A percentile compares a stretch with the other conserved stretches of the same genome.
Evolutionary conservation across 2,888 invertebrate species (phyloP).

Genomic region (Drosophila monieri): DNA sequence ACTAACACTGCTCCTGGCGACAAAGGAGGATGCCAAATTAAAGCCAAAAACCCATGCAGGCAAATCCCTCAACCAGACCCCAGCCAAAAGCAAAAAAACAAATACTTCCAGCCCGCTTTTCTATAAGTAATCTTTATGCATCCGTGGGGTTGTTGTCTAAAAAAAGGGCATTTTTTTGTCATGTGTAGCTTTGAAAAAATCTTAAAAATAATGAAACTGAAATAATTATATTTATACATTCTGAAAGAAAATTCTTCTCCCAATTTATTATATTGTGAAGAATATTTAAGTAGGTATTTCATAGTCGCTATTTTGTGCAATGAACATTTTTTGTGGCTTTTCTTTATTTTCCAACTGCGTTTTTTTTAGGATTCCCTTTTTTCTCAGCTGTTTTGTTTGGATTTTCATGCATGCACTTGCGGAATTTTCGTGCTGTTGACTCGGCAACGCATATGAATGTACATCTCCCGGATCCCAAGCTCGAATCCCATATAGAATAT

Average conservation of each 20-base stretch:
- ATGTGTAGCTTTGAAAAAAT: not conserved
- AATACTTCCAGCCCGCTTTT: conserved; percentile 30
- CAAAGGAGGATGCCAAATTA: conserved; percentile 71
- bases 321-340: conserved; percentile 15
- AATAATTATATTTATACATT: not conserved
- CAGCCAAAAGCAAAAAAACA: conserved; percentile 38
- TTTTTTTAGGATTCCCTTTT: conserved; percentile 29
- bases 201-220: not conserved
- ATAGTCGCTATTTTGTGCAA: not conserved
- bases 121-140: conserved; percentile 37
- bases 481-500: conserved; percentile 36
- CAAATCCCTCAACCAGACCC: conserved; percentile 69
- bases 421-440: conserved; percentile 77
- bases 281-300: conserved; percentile 4
- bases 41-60: conserved; percentile 73
- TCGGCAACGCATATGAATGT: conserved; percentile 78
- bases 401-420: conserved; percentile 77
- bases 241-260: not conserved
- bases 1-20: conserved; percentile 31
- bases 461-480: conserved; percentile 37
- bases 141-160: conserved; percentile 14
- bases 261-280: not conserved
- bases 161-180: not conserved
- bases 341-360: conserved; percentile 9
- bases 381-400: conserved; percentile 68